Conservation (phyloP, 1,140 invertebrate genomes). For the Orchestia grillus region DNA sequence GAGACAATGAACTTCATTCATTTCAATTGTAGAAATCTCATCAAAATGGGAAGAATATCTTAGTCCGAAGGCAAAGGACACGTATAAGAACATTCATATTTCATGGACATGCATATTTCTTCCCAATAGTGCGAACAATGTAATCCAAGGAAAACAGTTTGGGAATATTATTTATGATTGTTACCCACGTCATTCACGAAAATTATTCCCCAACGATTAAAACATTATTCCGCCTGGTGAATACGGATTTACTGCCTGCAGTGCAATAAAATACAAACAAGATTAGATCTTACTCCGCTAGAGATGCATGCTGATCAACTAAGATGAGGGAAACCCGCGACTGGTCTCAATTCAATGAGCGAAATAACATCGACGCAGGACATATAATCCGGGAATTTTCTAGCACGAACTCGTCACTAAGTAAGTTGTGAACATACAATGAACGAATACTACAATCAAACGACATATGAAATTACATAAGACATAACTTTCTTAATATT, state of each 20-base stretch:
- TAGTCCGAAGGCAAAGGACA: background rate
- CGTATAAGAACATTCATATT: background rate
- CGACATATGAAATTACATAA: background rate
- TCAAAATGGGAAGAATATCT: background rate
- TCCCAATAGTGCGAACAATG: too few species aligned
- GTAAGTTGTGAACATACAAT: background rate
- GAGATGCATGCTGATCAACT: background rate
- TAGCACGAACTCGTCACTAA: background rate
- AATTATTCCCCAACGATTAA: background rate
- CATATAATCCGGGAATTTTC: background rate
- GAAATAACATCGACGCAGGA: background rate
- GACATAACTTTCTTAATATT: background rate
- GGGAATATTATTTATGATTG: background rate
- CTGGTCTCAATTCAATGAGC: background rate
- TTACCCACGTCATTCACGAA: background rate
- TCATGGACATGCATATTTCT: background rate
- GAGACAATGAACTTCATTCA: background rate
- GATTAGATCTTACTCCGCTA: background rate
- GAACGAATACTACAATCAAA: background rate
- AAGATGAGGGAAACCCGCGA: background rate
- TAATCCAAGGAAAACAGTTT: background rate
- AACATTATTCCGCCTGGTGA: background rate
- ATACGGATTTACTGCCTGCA: background rate
- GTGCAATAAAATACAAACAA: background rate
- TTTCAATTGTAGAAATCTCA: background rate